Base-by-base conservation (phyloP, 2,888 invertebrate species). In the Zygogramma bicolorata region DNA sequence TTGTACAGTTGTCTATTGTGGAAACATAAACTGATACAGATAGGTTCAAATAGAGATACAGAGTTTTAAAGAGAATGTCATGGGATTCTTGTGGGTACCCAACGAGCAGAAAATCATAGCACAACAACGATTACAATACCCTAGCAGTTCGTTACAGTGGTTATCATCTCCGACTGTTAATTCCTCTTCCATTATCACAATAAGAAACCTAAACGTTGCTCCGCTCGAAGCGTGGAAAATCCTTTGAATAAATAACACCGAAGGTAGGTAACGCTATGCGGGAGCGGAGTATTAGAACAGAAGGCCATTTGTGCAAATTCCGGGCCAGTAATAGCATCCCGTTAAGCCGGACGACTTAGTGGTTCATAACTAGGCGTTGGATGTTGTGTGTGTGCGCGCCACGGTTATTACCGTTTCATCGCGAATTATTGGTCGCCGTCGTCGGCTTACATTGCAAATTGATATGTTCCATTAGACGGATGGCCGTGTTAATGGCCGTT, bases 401-500 rank as follows among this genome's bases (percentile, higher is more conserved):
- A 72, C 67, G 73, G 73, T 74, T 75, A 77, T 77, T 77, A 77
- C 76, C 66, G 74, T 77, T 77, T 79, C 80, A 77, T 76, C 77
- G 77, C 76, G 75, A 66, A 59, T 66, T 59, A 66, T 80, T 76
- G 79, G 74, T 71, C 74, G 65, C 74, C 71, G 77, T 79, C n/a
- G 81, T 80, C 81, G 78, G 80, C 79, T 80, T 81, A 81, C n/a
- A n/a, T 80, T 80, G 80, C 77, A 75, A 81, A 81, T 81, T 81
- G 81, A 81, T 81, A 80, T 79, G 76, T 77, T 76, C 80, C 79
- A 81, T 81, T 79, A 79, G 74, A 73, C 76, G 70, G 76, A 80
- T 77, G 34, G 58, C 46, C 13, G 58, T 59, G 67, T 38, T 68
- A 68, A 74, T 69, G 63, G 57, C 65, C 53, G 66, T 61, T 71